Evolutionary conservation across 2,888 invertebrate species (phyloP), one percentile per base, ranked within the genome.

Genomic region (Trissonchulus latispiculum): DNA sequence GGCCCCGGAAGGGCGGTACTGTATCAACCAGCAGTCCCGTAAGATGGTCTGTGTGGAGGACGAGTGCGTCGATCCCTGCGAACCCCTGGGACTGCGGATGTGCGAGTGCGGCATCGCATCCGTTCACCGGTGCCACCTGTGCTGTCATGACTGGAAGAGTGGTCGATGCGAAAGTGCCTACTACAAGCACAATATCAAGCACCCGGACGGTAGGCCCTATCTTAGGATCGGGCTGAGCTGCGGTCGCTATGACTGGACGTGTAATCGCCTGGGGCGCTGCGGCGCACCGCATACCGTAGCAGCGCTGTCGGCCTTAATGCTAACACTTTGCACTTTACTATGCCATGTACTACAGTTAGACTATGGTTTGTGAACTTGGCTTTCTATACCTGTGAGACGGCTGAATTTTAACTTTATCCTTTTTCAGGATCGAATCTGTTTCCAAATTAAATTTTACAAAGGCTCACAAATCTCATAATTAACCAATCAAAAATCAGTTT

Each of bases 91-190:
- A 0, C 32, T 28, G 32, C 64, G 32, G 61, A 59, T 69, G 23
- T 82, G 82, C 75, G 82, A 82, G 64, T 82, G 82, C 72, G 69
- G 68, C 31, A 80, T 74, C 82, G 80, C 29, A 8, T 78, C 79
- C 23, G 82, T 82, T 61, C 81, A 83, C 72, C 75, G 82, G 31
- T 82, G 82, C 73, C 81, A 82, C 70, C 75, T 82, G 59, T 82
- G 82, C 75, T 82, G 82, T 73, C 81, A 80, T 74, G 81, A 82
- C 75, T 81, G 79, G 72, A 31, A 28, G 28, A 36, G 18, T 3
- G 77, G 80, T 1, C 77, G 80, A 8, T 82, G 82, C 75, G 80
- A 80, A 69, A 81, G 78, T 73, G 82, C 82, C 3, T 80, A 77
- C 76, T 75, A 80, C 32, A 79, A 79, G 71, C 80, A 80, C 76